Conservation (phyloP, 2,113 vertebrate genomes). For the Cariama cristata region DNA sequence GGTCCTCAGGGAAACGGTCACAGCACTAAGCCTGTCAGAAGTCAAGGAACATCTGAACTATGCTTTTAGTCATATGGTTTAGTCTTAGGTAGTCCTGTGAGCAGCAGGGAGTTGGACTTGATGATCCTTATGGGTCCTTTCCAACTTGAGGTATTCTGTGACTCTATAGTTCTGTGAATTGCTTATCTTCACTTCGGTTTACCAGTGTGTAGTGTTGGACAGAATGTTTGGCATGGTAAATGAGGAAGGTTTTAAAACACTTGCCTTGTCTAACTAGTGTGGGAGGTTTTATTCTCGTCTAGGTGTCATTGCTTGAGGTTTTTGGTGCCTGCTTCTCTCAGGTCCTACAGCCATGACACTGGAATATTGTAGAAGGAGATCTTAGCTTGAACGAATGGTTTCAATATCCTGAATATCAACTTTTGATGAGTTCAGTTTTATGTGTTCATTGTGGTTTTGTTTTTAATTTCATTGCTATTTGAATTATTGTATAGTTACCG, state of each 20-base stretch:
- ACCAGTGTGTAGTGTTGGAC: background rate
- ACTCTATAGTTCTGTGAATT: background rate
- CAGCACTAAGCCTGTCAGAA: background rate
- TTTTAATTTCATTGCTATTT: background rate
- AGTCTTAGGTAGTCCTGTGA: background rate
- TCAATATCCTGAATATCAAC: background rate
- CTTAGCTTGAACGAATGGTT: background rate
- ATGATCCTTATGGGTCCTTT: background rate
- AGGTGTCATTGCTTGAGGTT: background rate
- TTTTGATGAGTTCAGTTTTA: background rate
- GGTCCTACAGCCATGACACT: background rate
- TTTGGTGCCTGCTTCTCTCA: background rate
- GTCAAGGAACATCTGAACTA: background rate
- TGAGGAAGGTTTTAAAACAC: background rate
- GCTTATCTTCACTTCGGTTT: background rate
- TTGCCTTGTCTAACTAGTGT: background rate
- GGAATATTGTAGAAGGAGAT: background rate
- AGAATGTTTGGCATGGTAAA: background rate
- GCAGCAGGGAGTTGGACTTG: accelerated
- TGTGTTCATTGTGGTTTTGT: background rate
- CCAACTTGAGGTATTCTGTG: background rate
- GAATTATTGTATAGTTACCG: background rate
- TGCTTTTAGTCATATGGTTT: background rate
- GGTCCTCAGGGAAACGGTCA: background rate
- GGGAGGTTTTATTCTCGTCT: background rate